Conservation (phyloP, 2,888 invertebrate genomes). For the Esperia sulphurella region DNA sequence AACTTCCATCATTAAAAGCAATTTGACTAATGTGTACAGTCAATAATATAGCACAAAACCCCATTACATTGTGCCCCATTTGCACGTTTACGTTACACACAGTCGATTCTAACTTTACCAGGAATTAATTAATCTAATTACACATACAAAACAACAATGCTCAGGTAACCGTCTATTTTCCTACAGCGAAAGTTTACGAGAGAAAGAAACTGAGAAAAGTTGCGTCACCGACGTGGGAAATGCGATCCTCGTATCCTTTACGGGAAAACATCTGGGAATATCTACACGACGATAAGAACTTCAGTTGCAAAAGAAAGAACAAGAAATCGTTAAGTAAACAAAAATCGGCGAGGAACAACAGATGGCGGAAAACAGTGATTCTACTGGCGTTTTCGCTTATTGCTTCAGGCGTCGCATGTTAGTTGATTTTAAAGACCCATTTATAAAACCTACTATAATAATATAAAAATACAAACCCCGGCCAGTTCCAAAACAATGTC, state of each 20-base stretch:
- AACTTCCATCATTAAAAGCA: too few species aligned
- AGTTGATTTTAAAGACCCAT: conserved; percentile 14
- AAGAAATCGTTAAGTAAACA: conserved; percentile 39
- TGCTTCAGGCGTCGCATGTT: conserved; percentile 34
- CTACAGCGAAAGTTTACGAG: conserved; percentile 50
- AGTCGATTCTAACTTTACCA: not conserved
- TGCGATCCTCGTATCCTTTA: conserved; percentile 52
- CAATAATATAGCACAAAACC: not conserved
- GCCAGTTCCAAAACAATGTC: too few species aligned
- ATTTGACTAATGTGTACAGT: too few species aligned
- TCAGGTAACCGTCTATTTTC: conserved; percentile 39
- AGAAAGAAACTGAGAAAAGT: conserved; percentile 44
- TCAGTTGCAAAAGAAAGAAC: conserved; percentile 24
- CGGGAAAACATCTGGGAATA: conserved; percentile 62
- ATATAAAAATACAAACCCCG: too few species aligned
- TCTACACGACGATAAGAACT: conserved; percentile 40
- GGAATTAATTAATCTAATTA: conserved; percentile 39
- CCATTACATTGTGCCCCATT: not conserved
- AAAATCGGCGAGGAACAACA: conserved; percentile 25
- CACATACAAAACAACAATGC: conserved; percentile 42
- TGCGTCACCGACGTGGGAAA: conserved; percentile 41
- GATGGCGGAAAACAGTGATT: conserved; percentile 31
- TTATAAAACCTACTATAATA: not conserved
- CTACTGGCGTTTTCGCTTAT: conserved; percentile 33
- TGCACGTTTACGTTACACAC: not conserved